phyloP scores from a whole-genome alignment of 2,797 vertebrate genomes.

The Epinephelus malabaricus region DNA sequence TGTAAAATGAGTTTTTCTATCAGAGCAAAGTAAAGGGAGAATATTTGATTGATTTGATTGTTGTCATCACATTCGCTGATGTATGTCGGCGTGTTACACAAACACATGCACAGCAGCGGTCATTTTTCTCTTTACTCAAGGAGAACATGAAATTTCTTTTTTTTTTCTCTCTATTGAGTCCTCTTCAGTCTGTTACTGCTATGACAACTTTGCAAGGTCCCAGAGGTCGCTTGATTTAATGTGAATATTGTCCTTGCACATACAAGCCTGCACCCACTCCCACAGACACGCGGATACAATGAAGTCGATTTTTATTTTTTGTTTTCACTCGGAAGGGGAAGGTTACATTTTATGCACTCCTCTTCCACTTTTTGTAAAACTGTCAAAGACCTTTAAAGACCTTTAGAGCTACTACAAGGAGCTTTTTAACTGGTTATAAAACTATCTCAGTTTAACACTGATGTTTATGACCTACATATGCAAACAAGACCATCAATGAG shows the following conservation, averaged over 20 bases:
- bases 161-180: conserved; percentile 29
- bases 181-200: conserved; percentile 36
- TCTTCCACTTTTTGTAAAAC: conserved; percentile 53
- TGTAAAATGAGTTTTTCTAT: background rate
- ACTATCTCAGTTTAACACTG: too few relatives aligned
- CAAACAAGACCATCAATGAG: too few relatives aligned
- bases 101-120: background rate
- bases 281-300: conserved; percentile 21
- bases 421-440: too few relatives aligned
- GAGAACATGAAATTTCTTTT: conserved; percentile 25
- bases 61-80: conserved; percentile 11
- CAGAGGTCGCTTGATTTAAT: conserved; percentile 40
- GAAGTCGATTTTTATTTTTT: conserved; percentile 34
- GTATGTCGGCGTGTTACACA: conserved; percentile 8
- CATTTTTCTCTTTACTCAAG: conserved; percentile 19
- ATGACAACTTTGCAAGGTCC: conserved; percentile 41
- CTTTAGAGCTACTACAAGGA: too few relatives aligned
- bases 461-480: too few relatives aligned
- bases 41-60: conserved; percentile 6
- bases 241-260: conserved; percentile 39
- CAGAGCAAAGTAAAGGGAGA: background rate
- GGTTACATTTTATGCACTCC: conserved; percentile 42
- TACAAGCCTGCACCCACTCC: conserved; percentile 16
- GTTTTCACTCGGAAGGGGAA: conserved; percentile 39
- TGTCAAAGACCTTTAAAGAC: conserved; percentile 55